phyloP scores from a whole-genome alignment of 2,113 vertebrate species.

The Oxyura jamaicensis region DNA sequence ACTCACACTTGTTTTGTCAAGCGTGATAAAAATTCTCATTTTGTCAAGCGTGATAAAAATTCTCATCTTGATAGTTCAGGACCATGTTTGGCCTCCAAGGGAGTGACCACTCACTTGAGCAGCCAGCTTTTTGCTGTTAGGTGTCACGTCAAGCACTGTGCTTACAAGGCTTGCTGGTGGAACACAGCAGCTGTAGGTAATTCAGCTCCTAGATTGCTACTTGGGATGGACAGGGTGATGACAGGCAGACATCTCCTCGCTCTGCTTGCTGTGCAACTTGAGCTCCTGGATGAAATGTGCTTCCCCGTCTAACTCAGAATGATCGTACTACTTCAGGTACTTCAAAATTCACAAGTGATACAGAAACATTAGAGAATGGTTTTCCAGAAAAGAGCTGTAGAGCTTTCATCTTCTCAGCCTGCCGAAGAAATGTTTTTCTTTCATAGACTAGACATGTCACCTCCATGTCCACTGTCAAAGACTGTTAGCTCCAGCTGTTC shows the following conservation, averaged over 20 bases:
- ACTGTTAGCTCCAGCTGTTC: neutral
- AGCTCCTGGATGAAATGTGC: neutral
- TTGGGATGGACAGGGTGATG: neutral
- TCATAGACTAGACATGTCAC: rapidly evolving
- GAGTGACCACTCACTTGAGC: neutral
- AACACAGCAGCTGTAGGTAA: neutral
- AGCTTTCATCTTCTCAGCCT: neutral
- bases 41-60: neutral
- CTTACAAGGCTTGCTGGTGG: neutral
- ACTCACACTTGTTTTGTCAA: neutral
- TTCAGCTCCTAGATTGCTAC: neutral
- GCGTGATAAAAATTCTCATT: neutral
- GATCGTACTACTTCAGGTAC: neutral
- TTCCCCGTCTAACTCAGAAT: neutral
- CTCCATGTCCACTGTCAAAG: neutral
- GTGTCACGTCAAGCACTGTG: neutral
- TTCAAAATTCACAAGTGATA: neutral
- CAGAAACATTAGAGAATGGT: neutral
- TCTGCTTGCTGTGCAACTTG: neutral
- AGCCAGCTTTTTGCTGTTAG: neutral
- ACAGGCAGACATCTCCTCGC: too few species aligned
- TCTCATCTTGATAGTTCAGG: neutral
- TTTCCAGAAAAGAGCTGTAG: neutral
- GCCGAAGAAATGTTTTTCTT: neutral
- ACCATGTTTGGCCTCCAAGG: neutral